Percentiles rank a stretch among this genome's conserved stretches.
phyloP scores from a whole-genome alignment of 1,140 invertebrate species.

The Helicoverpa zea region DNA sequence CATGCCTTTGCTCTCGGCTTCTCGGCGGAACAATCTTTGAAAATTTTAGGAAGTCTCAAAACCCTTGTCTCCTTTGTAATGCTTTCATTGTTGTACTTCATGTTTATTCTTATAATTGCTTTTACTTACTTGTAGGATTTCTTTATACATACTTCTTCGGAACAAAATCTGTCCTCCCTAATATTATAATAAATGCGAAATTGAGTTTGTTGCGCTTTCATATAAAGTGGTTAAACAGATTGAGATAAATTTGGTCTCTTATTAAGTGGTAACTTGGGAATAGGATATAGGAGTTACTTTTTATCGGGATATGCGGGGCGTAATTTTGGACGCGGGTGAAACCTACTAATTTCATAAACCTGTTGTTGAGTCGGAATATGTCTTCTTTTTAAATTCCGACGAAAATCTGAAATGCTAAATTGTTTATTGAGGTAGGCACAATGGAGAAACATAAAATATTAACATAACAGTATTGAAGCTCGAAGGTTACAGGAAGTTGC shows the following conservation, averaged over 20 bases:
- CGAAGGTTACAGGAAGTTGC: slow-evolving; percentile 47
- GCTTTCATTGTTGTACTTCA: slow-evolving; percentile 7
- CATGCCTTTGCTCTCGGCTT: slow-evolving; percentile 13
- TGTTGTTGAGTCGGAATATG: too few species aligned
- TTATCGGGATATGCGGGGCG: too few species aligned
- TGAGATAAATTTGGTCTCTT: not conserved
- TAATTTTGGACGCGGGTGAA: too few species aligned
- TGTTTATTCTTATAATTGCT: slow-evolving; percentile 12
- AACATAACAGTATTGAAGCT: slow-evolving; percentile 52
- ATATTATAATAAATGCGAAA: too few species aligned
- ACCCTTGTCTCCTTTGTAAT: slow-evolving; percentile 17
- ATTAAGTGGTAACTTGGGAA: too few species aligned
- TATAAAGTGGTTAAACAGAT: not conserved
- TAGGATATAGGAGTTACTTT: too few species aligned
- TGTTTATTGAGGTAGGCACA: slow-evolving; percentile 51
- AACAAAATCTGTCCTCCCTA: too few species aligned
- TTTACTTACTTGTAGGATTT: not conserved
- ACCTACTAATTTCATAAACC: not conserved
- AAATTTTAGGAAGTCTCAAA: slow-evolving; percentile 25
- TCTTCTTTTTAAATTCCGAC: not conserved
- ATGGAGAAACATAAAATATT: slow-evolving; percentile 51
- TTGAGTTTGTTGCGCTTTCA: too few species aligned
- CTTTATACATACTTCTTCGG: too few species aligned
- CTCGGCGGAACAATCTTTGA: slow-evolving; percentile 20
- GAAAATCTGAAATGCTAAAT: slow-evolving; percentile 30